These are phyloP conservation scores for Bibio marci DNA, from an alignment of 2,888 invertebrate genomes.

Conservation along the genomic window DNA sequence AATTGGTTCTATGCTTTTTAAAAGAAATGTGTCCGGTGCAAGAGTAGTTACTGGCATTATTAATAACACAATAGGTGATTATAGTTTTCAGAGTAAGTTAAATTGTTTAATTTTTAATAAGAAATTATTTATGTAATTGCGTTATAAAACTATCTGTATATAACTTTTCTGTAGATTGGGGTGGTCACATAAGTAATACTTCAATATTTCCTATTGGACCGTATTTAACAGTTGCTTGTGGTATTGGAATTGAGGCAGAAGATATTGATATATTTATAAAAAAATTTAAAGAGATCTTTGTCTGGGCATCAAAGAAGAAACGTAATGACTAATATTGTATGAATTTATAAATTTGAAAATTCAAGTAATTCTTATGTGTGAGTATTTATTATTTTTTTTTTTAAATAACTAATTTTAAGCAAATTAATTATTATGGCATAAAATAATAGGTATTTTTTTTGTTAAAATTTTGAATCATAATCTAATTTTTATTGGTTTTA, in stretches of 20 bases:
- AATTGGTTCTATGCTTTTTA: conserved; percentile 55
- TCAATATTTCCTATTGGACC: conserved; percentile 36
- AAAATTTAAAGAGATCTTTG: conserved; percentile 43
- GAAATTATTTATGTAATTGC: neutral
- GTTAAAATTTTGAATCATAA: no score
- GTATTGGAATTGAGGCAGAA: conserved; percentile 43
- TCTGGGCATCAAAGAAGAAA: no score
- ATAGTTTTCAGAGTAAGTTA: conserved; percentile 36
- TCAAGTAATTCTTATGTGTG: no score
- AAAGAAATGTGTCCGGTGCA: conserved; percentile 53
- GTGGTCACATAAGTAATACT: conserved; percentile 37
- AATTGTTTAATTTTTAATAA: neutral
- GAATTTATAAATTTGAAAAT: no score
- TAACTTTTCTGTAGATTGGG: conserved; percentile 46
- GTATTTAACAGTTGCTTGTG: conserved; percentile 59
- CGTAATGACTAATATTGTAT: no score
- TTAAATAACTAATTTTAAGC: no score
- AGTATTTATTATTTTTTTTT: no score
- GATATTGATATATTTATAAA: conserved; percentile 54
- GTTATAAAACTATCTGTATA: conserved; percentile 2
- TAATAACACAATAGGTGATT: conserved; percentile 34
- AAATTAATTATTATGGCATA: no score
- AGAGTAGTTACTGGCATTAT: conserved; percentile 40
- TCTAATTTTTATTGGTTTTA: no score
- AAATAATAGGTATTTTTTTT: no score